Evolutionary conservation across 92 coral and sea anemone species (phyloP), one percentile per base, ranked within the genome.

Genomic region (Porites cylindrica): DNA sequence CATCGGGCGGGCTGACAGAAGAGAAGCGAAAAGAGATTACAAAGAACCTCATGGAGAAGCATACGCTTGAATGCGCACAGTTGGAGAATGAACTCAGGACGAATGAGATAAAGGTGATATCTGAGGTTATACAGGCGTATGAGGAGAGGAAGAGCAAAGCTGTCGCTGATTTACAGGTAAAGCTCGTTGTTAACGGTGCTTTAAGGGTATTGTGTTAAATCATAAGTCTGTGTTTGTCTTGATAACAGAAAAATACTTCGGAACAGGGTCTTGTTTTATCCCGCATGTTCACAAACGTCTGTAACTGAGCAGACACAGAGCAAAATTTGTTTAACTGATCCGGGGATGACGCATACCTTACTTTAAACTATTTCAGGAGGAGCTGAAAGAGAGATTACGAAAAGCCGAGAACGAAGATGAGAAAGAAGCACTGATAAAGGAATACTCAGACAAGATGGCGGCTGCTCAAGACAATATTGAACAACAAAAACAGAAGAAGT

Each of bases 51-150:
- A 82, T 93, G 73, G 99, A 97, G 88, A 97, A 97, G 70, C 99
- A 97, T 91, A 95, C 99, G n/a, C 77, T 97, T 87, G 99, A 97
- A 72, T 93, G 98, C 76, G 98, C 96, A 17, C 97, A 97, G 82
- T 88, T 93, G 53, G 99, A 97, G 82, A 95, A 91, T 50, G 99
- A 97, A 51, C 91, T 97, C 32, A 89, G 98, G 14, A 85, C 96
- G 10, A 92, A 97, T 51, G 99, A 97, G 83, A 93, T 97, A 17
- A 95, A 96, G 83, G 88, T 91, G 67, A 96, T 96, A 56, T 88
- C 98, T 73, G 98, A 93, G 56, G 95, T 96, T 32, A 91, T 96
- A n/a, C 93, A 91, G 18, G 96, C 94, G 78, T 96, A 91, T 62
- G 96, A 96, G 81, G 90, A 93, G 79, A 96, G 89, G 91, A 96